A percentile compares a stretch with the other conserved stretches of the same genome.
Evolutionary conservation across 1,140 invertebrate genomes (phyloP).

Genomic region (Armadillidium nasatum): DNA sequence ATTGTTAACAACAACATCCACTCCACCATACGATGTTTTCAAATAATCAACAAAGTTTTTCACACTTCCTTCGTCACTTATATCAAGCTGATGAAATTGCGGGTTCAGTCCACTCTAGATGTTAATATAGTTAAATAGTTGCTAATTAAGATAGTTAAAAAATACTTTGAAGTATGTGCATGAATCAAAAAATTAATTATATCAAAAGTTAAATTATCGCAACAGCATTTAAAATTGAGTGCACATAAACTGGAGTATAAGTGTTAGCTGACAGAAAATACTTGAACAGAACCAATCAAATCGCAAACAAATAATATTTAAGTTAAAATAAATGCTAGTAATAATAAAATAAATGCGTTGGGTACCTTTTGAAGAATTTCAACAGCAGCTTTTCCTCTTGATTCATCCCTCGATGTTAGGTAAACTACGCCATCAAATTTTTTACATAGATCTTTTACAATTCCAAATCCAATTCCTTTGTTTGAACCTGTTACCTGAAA

Average conservation of each 20-base stretch:
- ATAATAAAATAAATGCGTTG: too few species aligned
- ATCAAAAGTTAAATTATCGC: too few species aligned
- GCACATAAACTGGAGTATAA: too few species aligned
- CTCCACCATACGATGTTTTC: conserved; percentile 61
- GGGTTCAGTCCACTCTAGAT: conserved; percentile 53
- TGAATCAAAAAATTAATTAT: too few species aligned
- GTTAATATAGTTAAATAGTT: too few species aligned
- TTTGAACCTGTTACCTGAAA: conserved; percentile 54
- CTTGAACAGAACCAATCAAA: too few species aligned
- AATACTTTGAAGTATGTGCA: too few species aligned
- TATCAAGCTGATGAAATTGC: conserved; percentile 64
- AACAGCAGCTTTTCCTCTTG: conserved; percentile 32
- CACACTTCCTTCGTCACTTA: conserved; percentile 59
- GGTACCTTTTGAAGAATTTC: conserved; percentile 31
- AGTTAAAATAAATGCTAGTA: too few species aligned
- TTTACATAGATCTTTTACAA: conserved; percentile 52
- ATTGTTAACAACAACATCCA: conserved; percentile 79
- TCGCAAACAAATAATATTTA: too few species aligned
- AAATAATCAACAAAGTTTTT: conserved; percentile 58
- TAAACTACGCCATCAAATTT: conserved; percentile 48
- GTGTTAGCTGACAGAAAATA: too few species aligned
- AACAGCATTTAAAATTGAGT: too few species aligned
- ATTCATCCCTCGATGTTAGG: conserved; percentile 45
- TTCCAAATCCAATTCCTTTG: conserved; percentile 55
- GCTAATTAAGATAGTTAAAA: too few species aligned